Percentiles rank a stretch among this genome's conserved stretches.
phyloP scores from a whole-genome alignment of 2,113 vertebrate genomes.

The Microtus richardsoni region DNA sequence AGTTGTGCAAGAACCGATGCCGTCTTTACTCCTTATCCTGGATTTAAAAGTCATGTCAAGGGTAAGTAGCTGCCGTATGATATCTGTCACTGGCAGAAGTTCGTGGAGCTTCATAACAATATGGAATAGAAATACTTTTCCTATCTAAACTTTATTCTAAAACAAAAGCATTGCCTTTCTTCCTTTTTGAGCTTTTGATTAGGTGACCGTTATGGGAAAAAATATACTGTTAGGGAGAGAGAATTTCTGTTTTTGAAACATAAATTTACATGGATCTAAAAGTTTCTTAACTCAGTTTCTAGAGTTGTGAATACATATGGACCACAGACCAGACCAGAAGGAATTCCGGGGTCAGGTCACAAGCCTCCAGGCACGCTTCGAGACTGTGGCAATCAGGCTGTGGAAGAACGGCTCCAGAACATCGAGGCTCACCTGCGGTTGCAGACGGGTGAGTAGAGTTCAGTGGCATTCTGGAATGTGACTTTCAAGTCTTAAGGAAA shows the following conservation, averaged over 20 bases:
- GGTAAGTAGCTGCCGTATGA: slow-evolving; percentile 85
- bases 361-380: slow-evolving; percentile 83
- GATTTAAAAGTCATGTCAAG: slow-evolving; percentile 99
- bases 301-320: slow-evolving; percentile 97
- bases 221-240: slow-evolving; percentile 7
- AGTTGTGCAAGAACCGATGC: slow-evolving; percentile 99
- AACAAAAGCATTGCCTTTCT: slow-evolving; percentile 35
- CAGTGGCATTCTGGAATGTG: background rate
- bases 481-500: slow-evolving; percentile 27
- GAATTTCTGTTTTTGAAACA: slow-evolving; percentile 50
- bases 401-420: slow-evolving; percentile 96
- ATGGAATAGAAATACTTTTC: slow-evolving; percentile 8
- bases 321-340: slow-evolving; percentile 93
- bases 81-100: background rate
- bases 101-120: background rate
- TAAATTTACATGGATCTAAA: slow-evolving; percentile 45
- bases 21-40: slow-evolving; percentile 97
- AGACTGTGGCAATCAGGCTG: slow-evolving; percentile 94
- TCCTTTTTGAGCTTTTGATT: slow-evolving; percentile 38
- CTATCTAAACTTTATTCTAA: slow-evolving; percentile 56
- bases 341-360: slow-evolving; percentile 85
- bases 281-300: slow-evolving; percentile 89
- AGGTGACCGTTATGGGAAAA: slow-evolving; percentile 39
- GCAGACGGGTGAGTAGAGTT: slow-evolving; percentile 89
- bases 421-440: slow-evolving; percentile 96